These are phyloP conservation scores for Arge pagana DNA, from an alignment of 2,888 invertebrate species.

Conservation along the genomic window DNA sequence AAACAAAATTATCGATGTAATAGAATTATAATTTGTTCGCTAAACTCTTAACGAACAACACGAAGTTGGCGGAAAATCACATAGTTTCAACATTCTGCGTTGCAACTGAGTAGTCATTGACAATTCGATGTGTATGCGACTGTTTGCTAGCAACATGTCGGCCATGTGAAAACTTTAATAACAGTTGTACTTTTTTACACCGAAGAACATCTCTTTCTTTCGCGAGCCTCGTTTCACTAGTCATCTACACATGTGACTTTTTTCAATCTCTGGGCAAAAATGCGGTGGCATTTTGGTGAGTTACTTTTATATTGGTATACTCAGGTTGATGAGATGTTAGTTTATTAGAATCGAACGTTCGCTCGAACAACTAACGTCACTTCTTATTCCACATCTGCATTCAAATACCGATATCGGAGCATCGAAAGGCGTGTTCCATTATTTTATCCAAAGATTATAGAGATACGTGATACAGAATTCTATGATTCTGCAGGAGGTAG, in stretches of 20 bases:
- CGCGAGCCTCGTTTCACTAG: neutral
- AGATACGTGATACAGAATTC: too few species aligned
- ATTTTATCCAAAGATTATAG: too few species aligned
- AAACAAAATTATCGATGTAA: conserved; percentile 18
- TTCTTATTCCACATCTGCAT: too few species aligned
- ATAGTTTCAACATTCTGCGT: conserved; percentile 2
- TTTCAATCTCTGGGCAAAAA: neutral
- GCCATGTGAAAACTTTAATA: conserved; percentile 4
- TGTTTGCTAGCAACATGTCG: neutral
- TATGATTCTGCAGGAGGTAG: conserved; percentile 43
- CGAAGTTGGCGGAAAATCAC: conserved; percentile 3
- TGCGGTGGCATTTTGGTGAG: conserved; percentile 17
- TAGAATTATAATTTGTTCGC: conserved; percentile 1
- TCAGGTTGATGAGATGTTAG: too few species aligned
- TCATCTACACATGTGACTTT: neutral
- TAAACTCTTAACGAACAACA: neutral
- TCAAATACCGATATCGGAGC: too few species aligned
- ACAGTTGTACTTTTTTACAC: neutral
- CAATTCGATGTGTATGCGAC: conserved; percentile 42
- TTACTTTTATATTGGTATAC: too few species aligned
- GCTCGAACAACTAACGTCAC: too few species aligned
- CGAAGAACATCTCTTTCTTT: neutral
- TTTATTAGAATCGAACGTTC: too few species aligned
- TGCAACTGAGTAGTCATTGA: conserved; percentile 42
- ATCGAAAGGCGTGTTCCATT: too few species aligned